Evolutionary conservation across 2,888 invertebrate genomes (phyloP).

Genomic region (Amorpha juglandis): DNA sequence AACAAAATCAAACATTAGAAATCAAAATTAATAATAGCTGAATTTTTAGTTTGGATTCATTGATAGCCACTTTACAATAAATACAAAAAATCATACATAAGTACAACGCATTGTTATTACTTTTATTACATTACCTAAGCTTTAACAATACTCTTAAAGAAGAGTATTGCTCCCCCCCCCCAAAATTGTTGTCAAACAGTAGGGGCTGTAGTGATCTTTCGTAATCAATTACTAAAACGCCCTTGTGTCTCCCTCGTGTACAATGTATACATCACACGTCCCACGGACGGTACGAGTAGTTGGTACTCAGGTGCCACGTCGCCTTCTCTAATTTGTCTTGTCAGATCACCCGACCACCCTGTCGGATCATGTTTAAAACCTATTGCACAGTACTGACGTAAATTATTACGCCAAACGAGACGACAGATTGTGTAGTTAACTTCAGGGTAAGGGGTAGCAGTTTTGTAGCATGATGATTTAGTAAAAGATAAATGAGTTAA

Average conservation of each 20-base stretch:
- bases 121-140: too few species aligned
- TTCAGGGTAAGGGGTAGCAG: neutral
- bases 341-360: constrained; percentile 30
- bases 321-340: constrained; percentile 30
- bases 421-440: constrained; percentile 6
- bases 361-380: constrained; percentile 29
- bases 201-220: constrained; percentile 26
- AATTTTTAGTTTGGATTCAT: too few species aligned
- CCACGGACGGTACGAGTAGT: neutral
- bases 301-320: constrained; percentile 29
- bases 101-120: too few species aligned
- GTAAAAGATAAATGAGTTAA: neutral
- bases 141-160: too few species aligned
- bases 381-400: constrained; percentile 21
- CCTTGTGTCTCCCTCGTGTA: constrained; percentile 14
- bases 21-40: too few species aligned
- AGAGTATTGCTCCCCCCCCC: too few species aligned
- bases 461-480: too few species aligned
- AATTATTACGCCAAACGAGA: constrained; percentile 22
- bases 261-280: constrained; percentile 1
- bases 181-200: neutral
- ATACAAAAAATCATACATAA: too few species aligned
- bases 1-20: too few species aligned
- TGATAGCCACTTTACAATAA: too few species aligned
- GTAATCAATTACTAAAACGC: constrained; percentile 27